Conservation (phyloP, 2,888 invertebrate species). For the Phaonia tiefii region DNA sequence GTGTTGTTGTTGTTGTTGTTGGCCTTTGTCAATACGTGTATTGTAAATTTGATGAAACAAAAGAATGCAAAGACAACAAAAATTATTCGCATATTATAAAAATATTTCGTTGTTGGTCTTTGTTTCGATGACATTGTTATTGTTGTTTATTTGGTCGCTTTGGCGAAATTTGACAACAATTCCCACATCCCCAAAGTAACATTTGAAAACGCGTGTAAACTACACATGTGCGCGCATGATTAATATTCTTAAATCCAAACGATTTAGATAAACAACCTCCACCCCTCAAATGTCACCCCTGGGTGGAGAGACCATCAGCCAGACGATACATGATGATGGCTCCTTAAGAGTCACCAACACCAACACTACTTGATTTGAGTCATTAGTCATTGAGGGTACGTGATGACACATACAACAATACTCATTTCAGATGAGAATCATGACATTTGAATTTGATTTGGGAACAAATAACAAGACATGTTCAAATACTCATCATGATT, state of each 20-base stretch:
- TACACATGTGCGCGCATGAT: slow-evolving; percentile 16
- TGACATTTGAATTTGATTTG: slow-evolving; percentile 25
- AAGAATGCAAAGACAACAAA: slow-evolving; percentile 16
- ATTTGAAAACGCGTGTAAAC: not conserved
- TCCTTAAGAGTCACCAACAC: not conserved
- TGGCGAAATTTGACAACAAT: not conserved
- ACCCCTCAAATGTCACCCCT: not conserved
- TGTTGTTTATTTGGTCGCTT: not conserved
- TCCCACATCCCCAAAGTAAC: no score
- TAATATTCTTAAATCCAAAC: slow-evolving; percentile 18
- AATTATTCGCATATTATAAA: slow-evolving; percentile 6
- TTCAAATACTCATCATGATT: not conserved
- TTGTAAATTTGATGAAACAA: slow-evolving; percentile 38
- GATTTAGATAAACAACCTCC: not conserved
- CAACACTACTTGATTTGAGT: not conserved
- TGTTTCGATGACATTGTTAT: slow-evolving; percentile 15
- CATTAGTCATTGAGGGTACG: slow-evolving; percentile 29
- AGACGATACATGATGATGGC: not conserved
- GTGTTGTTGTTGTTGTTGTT: not conserved
- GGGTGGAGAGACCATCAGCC: no score
- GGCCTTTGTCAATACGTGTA: slow-evolving; percentile 27
- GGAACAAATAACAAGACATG: not conserved
- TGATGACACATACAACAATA: slow-evolving; percentile 30
- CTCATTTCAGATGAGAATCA: slow-evolving; percentile 16
- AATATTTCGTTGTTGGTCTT: slow-evolving; percentile 22